Evolutionary conservation across 2,113 vertebrate genomes (phyloP), one percentile per base, ranked within the genome.

Genomic region (Trachemys scripta): DNA sequence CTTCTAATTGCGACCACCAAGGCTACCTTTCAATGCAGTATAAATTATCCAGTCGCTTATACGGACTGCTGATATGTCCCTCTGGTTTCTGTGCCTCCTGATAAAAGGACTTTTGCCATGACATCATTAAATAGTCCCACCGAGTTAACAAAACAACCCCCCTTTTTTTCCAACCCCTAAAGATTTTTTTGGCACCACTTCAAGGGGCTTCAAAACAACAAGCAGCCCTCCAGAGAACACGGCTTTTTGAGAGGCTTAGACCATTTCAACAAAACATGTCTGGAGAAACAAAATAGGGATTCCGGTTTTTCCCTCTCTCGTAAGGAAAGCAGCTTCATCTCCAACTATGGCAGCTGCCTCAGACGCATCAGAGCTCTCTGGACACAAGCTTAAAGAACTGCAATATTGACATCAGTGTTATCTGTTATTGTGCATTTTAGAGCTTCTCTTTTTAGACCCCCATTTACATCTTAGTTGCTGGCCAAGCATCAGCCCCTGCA

Each of bases 221-320:
- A 98, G 89, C 50, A 84, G 88, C 94, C 91, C 93, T 90, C 92
- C 84, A 97, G 97, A 97, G 94, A 94, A 95, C 97, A 91, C 84
- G 93, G 45, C 83, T 94, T 94, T 94, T 92, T 88, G 49, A 97
- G 96, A 95, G 87, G 82, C 69, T 93, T 88, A 95, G 65, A 53
- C 31, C 51, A 54, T 94, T 94, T 88, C 93, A 98, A 97, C 95
- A 82, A 92, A 93, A 94, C 93, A 95, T 92, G 62, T 94, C 96
- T 94, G 89, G 96, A 89, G 83, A 88, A 96, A 93, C 8, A 80
- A 93, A 94, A 93, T 10, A 19, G 27, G 1, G 2, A 5, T 89
- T 92, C 79, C 82, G 10, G n/a, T 50, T 80, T 25, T n/a, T 45
- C 82, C 42, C 5, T 1, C 86, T 75, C n/a, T 95, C 89, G 95